Base-by-base conservation (phyloP, 2,888 invertebrate species). In the Ormyrus nitidulus region DNA sequence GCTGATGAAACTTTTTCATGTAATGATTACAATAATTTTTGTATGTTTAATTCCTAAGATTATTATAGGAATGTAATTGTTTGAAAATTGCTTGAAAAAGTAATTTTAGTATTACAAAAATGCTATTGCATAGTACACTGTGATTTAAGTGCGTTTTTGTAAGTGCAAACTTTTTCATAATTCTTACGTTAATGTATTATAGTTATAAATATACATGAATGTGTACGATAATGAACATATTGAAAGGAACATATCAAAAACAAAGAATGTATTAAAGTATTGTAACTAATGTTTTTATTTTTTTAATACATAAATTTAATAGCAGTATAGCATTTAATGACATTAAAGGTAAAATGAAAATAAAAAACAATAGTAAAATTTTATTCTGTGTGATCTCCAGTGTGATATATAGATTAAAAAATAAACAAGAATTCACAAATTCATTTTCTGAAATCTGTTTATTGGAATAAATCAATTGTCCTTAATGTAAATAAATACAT, bases 301-400 rank as follows among this genome's bases (percentile, higher is more conserved):
- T 75, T 74, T 73, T 65, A 76, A 79, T 77, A 75, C 68, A 77
- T 48, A 79, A 71, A 77, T 75, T 69, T 64, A 71, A 46, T 62
- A 64, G 56, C 59, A 75, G 51, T n/a, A 76, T 72, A 70, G 59
- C 11, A 48, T 58, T 8, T 75, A 79, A 44, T 62, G 34, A 13
- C 53, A 75, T 74, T 75, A 79, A 34, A 80, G 44, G 46, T 69
- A 13, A 66, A 71, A 71, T 66, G 64, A 13, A 66, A 71, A 71
- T 66, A 49, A 54, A 80, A 68, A 79, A 65, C 66, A 13, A 51
- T 19, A 59, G n/a, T 76, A 44, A 70, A 70, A 64, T 61, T 74
- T 53, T 61, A 62, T 72, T 19, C 9, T 69, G 53, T 64, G 48
- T 66, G 53, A 69, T 76, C 65, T 59, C 64, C 66, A 72, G 34